Evolutionary conservation across 2,113 vertebrate genomes (phyloP).

Genomic region (Bungarus multicinctus): DNA sequence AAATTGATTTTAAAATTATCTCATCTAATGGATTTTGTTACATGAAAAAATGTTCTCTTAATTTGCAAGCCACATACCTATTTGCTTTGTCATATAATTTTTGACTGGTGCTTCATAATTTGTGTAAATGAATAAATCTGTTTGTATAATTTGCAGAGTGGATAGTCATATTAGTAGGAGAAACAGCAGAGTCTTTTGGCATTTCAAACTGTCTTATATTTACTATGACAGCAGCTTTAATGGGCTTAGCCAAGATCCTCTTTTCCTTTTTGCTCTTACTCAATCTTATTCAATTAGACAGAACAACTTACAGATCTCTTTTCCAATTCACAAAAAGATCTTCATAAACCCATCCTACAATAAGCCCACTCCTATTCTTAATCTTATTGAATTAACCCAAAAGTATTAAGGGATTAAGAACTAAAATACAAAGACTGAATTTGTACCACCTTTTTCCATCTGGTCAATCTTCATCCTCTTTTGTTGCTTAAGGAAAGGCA

Average conservation of each 20-base stretch:
- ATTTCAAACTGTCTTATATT: neutral
- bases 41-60: slow-evolving; percentile 1
- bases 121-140: neutral
- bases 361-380: neutral
- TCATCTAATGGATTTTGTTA: neutral
- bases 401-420: neutral
- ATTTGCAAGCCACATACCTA: neutral
- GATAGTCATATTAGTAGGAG: neutral
- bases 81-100: slow-evolving; percentile 1
- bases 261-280: neutral
- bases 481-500: neutral
- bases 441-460: neutral
- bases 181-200: neutral
- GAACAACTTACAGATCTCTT: neutral
- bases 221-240: neutral
- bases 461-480: neutral
- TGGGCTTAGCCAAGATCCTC: neutral
- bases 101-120: neutral
- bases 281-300: neutral
- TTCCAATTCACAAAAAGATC: neutral
- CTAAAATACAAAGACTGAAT: neutral
- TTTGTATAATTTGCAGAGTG: neutral
- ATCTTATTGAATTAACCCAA: neutral
- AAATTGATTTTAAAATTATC: neutral
- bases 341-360: neutral